Evolutionary conservation across 2,113 vertebrate species (phyloP).

Genomic region (Pachypanchax playfairii): DNA sequence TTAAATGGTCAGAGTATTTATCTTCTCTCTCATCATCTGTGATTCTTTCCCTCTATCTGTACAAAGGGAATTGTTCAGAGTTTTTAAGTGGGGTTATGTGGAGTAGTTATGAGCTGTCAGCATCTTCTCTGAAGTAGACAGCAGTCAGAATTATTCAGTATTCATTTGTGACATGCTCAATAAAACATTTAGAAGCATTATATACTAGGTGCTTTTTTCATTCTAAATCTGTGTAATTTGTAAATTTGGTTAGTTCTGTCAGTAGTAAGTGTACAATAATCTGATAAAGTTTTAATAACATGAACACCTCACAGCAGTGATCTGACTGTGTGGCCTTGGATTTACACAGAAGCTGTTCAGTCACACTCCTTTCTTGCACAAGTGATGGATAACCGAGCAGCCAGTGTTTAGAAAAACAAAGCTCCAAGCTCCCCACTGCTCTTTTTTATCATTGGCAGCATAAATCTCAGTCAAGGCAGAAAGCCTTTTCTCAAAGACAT

Average conservation of each 20-base stretch:
- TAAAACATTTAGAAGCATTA: no score
- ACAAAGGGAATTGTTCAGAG: no score
- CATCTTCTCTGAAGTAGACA: not conserved
- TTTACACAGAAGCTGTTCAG: conserved; percentile 5
- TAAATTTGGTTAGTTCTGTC: not conserved
- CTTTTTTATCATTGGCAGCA: conserved; percentile 30
- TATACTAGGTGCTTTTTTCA: no score
- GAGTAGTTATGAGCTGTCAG: not conserved
- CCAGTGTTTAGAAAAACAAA: conserved; percentile 57
- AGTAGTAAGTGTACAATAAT: not conserved
- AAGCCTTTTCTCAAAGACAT: conserved; percentile 35
- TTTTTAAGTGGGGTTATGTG: not conserved
- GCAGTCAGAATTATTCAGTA: no score
- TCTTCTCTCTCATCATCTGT: no score
- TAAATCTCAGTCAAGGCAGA: conserved; percentile 62
- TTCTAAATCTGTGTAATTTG: not conserved
- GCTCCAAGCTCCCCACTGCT: conserved; percentile 49
- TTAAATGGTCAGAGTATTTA: no score
- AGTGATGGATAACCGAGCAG: conserved; percentile 58
- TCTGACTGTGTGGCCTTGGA: conserved; percentile 1
- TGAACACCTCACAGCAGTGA: not conserved
- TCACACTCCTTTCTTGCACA: conserved; percentile 12
- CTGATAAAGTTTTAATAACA: not conserved
- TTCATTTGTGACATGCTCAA: no score
- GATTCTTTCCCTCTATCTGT: no score